Evolutionary conservation across 2,888 invertebrate genomes (phyloP).

Genomic region (Epicampocera succincta): DNA sequence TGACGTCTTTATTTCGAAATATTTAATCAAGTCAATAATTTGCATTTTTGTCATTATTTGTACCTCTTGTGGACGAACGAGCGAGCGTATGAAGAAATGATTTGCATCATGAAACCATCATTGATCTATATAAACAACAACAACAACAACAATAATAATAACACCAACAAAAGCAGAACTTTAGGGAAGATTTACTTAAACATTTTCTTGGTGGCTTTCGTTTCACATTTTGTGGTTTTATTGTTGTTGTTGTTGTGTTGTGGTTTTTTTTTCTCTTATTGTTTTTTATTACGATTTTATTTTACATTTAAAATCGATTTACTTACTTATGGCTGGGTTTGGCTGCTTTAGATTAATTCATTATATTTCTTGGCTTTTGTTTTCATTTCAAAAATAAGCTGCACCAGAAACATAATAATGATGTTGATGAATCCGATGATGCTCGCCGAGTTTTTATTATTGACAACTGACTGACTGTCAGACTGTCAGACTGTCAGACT

Average conservation of each 20-base stretch:
- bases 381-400: slow-evolving; percentile 23
- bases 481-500: not conserved
- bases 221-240: slow-evolving; percentile 26
- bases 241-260: too few relatives aligned
- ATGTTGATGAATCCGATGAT: slow-evolving; percentile 25
- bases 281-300: slow-evolving; percentile 4
- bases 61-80: slow-evolving; percentile 34
- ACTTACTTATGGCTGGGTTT: slow-evolving; percentile 61
- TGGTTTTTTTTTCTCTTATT: not conserved
- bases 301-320: slow-evolving; percentile 65
- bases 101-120: slow-evolving; percentile 63
- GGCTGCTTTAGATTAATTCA: slow-evolving; percentile 68
- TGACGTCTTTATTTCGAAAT: slow-evolving; percentile 69
- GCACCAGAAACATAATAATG: slow-evolving; percentile 14
- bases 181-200: slow-evolving; percentile 57
- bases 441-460: slow-evolving; percentile 42
- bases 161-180: slow-evolving; percentile 22
- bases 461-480: slow-evolving; percentile 62
- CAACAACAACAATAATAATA: not conserved
- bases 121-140: slow-evolving; percentile 49
- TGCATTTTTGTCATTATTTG: slow-evolving; percentile 70
- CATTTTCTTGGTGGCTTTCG: slow-evolving; percentile 51
- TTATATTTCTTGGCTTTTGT: slow-evolving; percentile 51
- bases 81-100: slow-evolving; percentile 35
- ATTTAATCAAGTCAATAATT: slow-evolving; percentile 70